These are phyloP conservation scores for Xestia xanthographa DNA, from an alignment of 2,888 invertebrate species.

Conservation along the genomic window DNA sequence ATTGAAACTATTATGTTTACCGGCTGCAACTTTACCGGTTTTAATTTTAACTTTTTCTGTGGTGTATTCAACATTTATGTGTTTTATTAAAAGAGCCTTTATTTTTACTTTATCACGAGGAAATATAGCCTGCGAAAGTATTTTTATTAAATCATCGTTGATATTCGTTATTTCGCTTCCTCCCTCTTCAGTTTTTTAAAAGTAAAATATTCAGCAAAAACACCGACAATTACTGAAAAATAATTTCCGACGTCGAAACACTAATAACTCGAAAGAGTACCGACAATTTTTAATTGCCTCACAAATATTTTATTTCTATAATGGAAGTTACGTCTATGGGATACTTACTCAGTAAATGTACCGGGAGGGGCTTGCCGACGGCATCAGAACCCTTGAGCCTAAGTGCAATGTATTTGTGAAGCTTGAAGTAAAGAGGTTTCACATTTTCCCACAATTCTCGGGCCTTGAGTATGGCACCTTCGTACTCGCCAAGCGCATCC, in stretches of 20 bases:
- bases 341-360: conserved; percentile 88
- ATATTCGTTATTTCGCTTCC: background rate
- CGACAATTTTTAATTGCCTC: background rate
- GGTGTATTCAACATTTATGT: conserved; percentile 29
- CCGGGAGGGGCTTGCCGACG: conserved; percentile 86
- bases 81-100: conserved; percentile 30
- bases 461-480: conserved; percentile 87
- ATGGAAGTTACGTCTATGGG: conserved; percentile 12
- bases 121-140: background rate
- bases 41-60: conserved; percentile 61
- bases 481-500: conserved; percentile 89
- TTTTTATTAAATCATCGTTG: background rate
- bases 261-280: background rate
- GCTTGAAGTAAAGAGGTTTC: conserved; percentile 89
- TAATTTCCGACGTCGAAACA: background rate
- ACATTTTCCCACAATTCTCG: conserved; percentile 90
- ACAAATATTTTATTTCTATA: conserved; percentile 1
- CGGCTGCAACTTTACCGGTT: conserved; percentile 45
- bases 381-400: conserved; percentile 87
- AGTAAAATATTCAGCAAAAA: background rate
- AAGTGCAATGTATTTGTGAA: conserved; percentile 89
- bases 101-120: conserved; percentile 5
- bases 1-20: conserved; percentile 56
- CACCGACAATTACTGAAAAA: background rate
- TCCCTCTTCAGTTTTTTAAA: background rate